These are phyloP conservation scores for Nannoperca australis DNA, from an alignment of 2,797 vertebrate species.

Conservation along the genomic window DNA sequence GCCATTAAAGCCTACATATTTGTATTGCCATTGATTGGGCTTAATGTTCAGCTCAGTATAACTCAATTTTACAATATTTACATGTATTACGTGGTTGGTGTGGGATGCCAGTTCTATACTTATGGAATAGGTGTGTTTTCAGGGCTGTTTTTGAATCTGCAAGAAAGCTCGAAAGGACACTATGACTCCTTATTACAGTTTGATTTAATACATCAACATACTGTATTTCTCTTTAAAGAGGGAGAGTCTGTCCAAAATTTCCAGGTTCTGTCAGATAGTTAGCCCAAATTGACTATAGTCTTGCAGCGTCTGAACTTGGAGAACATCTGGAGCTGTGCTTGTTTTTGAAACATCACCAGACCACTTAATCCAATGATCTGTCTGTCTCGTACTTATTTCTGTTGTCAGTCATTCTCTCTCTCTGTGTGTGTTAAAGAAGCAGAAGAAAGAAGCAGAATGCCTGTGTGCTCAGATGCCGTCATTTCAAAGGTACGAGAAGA, in stretches of 20 bases:
- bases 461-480: background rate
- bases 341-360: constrained; percentile 38
- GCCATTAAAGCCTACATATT: background rate
- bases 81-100: background rate
- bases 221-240: background rate
- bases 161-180: background rate
- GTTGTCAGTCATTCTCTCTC: background rate
- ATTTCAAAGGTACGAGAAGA: background rate
- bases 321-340: constrained; percentile 6
- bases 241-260: background rate
- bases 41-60: background rate
- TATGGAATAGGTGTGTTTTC: background rate
- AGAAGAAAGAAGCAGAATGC: background rate
- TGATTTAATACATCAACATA: background rate
- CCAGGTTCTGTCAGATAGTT: background rate
- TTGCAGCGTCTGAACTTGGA: background rate
- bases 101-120: background rate
- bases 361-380: constrained; percentile 47
- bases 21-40: background rate
- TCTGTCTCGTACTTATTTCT: constrained; percentile 16
- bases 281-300: too few relatives aligned
- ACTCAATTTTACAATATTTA: background rate
- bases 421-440: background rate
- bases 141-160: background rate
- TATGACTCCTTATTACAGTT: background rate